Evolutionary conservation across 2,797 vertebrate genomes (phyloP).

Genomic region (Xiphorhynchus erythropygius): DNA sequence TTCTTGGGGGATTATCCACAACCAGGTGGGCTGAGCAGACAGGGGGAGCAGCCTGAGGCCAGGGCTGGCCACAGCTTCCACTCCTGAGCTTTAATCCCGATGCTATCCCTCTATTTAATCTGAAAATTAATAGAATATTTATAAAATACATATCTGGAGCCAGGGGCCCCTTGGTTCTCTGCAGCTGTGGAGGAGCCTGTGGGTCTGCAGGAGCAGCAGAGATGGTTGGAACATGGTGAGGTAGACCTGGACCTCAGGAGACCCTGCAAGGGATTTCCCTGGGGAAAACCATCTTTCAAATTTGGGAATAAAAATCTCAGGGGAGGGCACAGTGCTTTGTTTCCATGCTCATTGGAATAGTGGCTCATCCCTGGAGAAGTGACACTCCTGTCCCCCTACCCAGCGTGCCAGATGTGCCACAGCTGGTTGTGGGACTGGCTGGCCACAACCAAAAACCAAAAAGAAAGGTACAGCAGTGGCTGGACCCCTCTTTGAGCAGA

Average conservation of each 20-base stretch:
- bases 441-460: neutral
- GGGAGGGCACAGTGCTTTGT: neutral
- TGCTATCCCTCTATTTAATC: neutral
- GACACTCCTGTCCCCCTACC: accelerated
- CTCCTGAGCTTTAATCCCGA: neutral
- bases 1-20: neutral
- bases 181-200: neutral
- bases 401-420: accelerated
- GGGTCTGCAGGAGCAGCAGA: neutral
- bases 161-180: neutral
- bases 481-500: neutral
- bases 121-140: neutral
- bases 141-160: neutral
- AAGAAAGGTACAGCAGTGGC: accelerated
- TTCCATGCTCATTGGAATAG: neutral
- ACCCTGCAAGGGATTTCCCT: neutral
- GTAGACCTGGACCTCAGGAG: neutral
- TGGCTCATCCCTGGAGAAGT: neutral
- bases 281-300: neutral
- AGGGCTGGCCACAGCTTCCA: neutral
- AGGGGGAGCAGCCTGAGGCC: neutral
- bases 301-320: neutral
- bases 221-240: neutral
- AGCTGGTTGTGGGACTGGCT: accelerated
- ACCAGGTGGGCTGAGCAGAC: neutral